These are phyloP conservation scores for Origma solitaria DNA, from an alignment of 2,113 vertebrate species.

Conservation along the genomic window DNA sequence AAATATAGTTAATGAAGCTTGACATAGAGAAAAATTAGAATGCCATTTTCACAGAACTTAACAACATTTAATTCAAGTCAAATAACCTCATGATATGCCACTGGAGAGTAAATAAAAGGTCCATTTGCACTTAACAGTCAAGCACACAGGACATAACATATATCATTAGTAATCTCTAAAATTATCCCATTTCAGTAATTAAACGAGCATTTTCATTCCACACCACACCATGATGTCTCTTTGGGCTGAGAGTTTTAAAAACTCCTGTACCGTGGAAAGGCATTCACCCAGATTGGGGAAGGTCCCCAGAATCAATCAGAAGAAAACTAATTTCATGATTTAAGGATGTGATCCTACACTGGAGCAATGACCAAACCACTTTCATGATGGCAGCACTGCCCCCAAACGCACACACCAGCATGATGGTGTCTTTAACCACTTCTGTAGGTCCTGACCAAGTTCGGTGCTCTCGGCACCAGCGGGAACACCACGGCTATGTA, in stretches of 20 bases:
- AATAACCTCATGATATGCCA: neutral
- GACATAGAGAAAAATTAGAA: conserved; percentile 29
- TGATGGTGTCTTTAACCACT: neutral
- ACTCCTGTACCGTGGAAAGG: neutral
- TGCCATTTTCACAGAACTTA: neutral
- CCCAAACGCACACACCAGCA: neutral
- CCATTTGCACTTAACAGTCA: neutral
- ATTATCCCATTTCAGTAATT: neutral
- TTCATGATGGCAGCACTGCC: neutral
- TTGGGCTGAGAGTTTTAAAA: neutral
- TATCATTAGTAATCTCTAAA: neutral
- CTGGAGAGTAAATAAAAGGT: neutral
- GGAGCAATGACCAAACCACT: neutral
- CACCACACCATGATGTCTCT: neutral
- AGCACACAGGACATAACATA: neutral
- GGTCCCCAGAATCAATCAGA: neutral
- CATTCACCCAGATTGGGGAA: neutral
- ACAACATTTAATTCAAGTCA: neutral
- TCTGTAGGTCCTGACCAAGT: accelerated
- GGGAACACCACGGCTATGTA: accelerated
- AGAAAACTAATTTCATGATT: neutral
- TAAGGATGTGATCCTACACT: neutral
- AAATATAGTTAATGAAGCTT: conserved; percentile 41
- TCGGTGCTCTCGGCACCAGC: accelerated
- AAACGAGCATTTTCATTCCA: neutral